Conservation (phyloP, 2,888 invertebrate species). For the Tipula lateralis region DNA sequence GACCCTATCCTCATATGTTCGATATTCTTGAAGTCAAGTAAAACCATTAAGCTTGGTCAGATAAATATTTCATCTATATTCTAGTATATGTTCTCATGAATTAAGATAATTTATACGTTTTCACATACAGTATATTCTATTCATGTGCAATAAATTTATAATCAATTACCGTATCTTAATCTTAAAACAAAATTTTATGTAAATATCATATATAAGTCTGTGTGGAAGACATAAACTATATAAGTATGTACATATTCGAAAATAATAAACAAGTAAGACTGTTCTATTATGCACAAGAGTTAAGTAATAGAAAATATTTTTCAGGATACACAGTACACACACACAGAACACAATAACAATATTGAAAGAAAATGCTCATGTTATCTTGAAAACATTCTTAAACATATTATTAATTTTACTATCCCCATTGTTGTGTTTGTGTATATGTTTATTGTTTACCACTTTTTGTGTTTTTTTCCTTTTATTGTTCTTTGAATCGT, state of each 20-base stretch:
- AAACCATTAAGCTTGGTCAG: no score
- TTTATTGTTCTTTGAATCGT: background rate
- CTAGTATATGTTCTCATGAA: no score
- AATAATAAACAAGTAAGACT: background rate
- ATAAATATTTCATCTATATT: no score
- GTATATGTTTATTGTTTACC: background rate
- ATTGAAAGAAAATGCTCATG: background rate
- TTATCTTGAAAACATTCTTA: background rate
- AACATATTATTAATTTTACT: constrained; percentile 19
- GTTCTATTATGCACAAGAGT: background rate
- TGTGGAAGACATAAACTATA: background rate
- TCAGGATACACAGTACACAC: background rate
- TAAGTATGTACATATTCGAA: background rate
- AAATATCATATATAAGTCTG: background rate
- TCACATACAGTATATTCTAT: no score
- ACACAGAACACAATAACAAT: background rate
- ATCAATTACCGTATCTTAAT: background rate
- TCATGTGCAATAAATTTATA: background rate
- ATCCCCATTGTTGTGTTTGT: background rate
- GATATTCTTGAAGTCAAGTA: no score
- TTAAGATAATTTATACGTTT: no score
- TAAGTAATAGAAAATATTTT: background rate
- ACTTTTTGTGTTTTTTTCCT: background rate
- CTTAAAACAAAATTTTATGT: background rate
- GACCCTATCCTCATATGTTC: no score